phyloP scores from a whole-genome alignment of 2,113 vertebrate species.

The Drymodes brunneopygia region DNA sequence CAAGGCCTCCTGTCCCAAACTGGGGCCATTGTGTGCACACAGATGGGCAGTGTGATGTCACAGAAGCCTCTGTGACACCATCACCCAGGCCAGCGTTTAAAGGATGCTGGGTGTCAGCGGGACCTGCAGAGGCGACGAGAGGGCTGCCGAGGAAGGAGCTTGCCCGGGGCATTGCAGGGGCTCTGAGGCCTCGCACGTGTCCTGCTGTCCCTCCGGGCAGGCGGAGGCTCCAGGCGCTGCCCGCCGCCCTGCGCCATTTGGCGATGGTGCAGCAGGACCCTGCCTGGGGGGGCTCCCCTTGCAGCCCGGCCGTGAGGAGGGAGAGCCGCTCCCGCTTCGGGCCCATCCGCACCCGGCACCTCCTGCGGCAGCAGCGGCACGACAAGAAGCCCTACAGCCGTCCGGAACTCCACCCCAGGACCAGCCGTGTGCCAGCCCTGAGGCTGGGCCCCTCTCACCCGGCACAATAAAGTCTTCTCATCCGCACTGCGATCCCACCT shows the following conservation, averaged over 20 bases:
- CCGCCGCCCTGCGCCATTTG: fast-evolving
- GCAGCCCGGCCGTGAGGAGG: background rate
- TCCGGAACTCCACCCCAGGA: fast-evolving
- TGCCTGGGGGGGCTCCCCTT: fast-evolving
- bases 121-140: too few species aligned
- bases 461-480: background rate
- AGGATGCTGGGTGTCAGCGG: background rate
- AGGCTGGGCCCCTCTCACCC: background rate
- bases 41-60: background rate
- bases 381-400: background rate
- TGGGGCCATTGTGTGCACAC: background rate
- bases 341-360: background rate
- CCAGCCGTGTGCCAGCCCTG: background rate
- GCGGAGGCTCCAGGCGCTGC: background rate
- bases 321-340: background rate
- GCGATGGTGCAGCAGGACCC: background rate
- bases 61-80: background rate
- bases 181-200: background rate
- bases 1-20: background rate
- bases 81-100: fast-evolving
- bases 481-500: background rate
- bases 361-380: background rate
- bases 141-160: background rate
- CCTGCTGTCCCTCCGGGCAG: background rate
- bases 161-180: background rate